Evolutionary conservation across 2,888 invertebrate species (phyloP).

Genomic region (Galerucella calmariensis): DNA sequence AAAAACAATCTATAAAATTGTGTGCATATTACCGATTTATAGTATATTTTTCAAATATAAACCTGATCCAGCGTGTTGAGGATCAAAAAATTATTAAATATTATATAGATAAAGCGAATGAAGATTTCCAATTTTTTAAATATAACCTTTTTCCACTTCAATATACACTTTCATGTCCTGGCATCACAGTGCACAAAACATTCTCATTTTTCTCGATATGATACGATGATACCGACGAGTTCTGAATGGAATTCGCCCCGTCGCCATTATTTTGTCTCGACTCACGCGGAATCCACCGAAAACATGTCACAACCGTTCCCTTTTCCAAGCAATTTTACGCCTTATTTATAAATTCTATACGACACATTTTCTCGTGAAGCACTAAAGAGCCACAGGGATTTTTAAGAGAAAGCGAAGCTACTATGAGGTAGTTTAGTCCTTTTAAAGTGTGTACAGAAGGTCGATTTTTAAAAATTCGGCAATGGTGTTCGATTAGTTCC

Average conservation of each 20-base stretch:
- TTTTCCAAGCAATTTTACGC: neutral
- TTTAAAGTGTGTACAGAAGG: slow-evolving; percentile 25
- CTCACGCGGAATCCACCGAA: slow-evolving; percentile 1
- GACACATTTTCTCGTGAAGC: neutral
- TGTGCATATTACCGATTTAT: no score
- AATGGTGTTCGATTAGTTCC: slow-evolving; percentile 38
- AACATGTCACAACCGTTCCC: neutral
- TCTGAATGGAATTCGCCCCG: slow-evolving; percentile 31
- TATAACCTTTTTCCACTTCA: slow-evolving; percentile 6
- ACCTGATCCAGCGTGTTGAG: no score
- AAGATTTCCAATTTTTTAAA: no score
- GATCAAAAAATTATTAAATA: no score
- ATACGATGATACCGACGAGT: slow-evolving; percentile 15
- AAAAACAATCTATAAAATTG: no score
- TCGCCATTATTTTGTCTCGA: slow-evolving; percentile 45
- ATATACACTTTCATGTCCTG: slow-evolving; percentile 1
- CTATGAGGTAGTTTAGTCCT: slow-evolving; percentile 13
- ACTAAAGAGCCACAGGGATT: neutral
- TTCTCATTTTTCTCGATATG: slow-evolving; percentile 27
- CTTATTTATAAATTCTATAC: slow-evolving; percentile 8
- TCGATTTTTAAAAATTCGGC: slow-evolving; percentile 25
- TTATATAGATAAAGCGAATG: no score
- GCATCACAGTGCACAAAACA: neutral
- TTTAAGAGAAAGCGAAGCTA: slow-evolving; percentile 2
- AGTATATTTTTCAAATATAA: no score